These are phyloP conservation scores for Trematomus bernacchii DNA, from an alignment of 2,797 vertebrate species.

Conservation along the genomic window DNA sequence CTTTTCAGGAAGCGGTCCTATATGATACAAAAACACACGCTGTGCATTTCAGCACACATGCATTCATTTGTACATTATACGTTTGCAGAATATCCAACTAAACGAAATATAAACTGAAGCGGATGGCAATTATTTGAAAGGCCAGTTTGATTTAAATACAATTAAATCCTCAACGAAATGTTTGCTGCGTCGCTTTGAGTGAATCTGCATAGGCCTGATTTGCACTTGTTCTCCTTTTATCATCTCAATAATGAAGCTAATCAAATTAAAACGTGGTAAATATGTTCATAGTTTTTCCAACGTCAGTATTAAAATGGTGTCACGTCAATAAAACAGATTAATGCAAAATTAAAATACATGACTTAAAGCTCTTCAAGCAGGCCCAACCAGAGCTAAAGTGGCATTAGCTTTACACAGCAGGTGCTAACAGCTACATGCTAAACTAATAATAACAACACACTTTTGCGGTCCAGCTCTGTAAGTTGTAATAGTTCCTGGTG, in stretches of 20 bases:
- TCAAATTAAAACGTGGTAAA: background rate
- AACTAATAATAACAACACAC: fast-evolving
- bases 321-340: background rate
- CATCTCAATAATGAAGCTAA: background rate
- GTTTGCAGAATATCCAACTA: background rate
- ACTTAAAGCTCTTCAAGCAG: background rate
- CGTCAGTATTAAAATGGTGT: background rate
- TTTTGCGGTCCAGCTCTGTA: background rate
- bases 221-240: background rate
- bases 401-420: background rate
- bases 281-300: background rate
- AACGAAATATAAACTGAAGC: background rate
- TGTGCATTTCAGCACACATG: background rate
- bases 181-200: background rate
- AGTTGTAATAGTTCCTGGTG: constrained; percentile 30
- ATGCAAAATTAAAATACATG: background rate
- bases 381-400: background rate
- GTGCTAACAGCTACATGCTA: constrained; percentile 15
- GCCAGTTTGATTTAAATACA: background rate
- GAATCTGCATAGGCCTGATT: background rate
- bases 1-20: background rate
- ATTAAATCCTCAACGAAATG: background rate
- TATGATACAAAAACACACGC: background rate
- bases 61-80: background rate
- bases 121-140: background rate